Base-by-base conservation (phyloP, 1,140 invertebrate genomes). In the Anastatus disparis region DNA sequence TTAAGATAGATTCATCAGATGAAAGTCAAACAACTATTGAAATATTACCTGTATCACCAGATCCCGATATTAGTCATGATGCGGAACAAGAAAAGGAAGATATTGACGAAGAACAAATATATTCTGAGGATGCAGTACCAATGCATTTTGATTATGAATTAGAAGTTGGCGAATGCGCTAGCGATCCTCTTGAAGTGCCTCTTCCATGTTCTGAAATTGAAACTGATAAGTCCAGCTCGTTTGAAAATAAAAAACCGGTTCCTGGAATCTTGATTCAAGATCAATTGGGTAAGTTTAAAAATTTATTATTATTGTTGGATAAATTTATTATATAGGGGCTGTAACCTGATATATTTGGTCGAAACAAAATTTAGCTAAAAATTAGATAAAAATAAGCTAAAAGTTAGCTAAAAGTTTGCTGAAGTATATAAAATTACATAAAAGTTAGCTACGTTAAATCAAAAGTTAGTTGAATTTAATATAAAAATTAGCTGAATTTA, bases 11-110 rank as follows among this genome's bases (percentile, higher is more conserved):
- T 24, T 84, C 82, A 0, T 85, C 83, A 1, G 84, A 85, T 26
- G 83, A 84, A 22, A 85, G 81, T 73, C 81, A 84, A 70, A 81
- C 83, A 1, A 84, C 82, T 0, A 84, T 84, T 26, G 84, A 85
- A 61, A 81, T 85, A 22, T 24, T 85, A 20, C 82, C 83, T 29
- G 84, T 78, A 7, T 84, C 83, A 1, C 80, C 82, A 22, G 77
- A 80, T 22, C 65, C 70, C 1, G 75, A 65, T 20, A 76, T 70
- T 1, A 65, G 72, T 22, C 27, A 59, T 8, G 75, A 71, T 59
- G n/a, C 29, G 58, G 55, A 72, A 20, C 24, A 69, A 12, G 52
- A 29, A 48, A 67, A 52, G 24, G 31, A 70, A 42, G 70, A 66
- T 1, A 73, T 77, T 13, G 71, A 70, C 2, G 74, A 75, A 7